Evolutionary conservation across 2,797 vertebrate genomes (phyloP).

Genomic region (Poeciliopsis paucimaculata): DNA sequence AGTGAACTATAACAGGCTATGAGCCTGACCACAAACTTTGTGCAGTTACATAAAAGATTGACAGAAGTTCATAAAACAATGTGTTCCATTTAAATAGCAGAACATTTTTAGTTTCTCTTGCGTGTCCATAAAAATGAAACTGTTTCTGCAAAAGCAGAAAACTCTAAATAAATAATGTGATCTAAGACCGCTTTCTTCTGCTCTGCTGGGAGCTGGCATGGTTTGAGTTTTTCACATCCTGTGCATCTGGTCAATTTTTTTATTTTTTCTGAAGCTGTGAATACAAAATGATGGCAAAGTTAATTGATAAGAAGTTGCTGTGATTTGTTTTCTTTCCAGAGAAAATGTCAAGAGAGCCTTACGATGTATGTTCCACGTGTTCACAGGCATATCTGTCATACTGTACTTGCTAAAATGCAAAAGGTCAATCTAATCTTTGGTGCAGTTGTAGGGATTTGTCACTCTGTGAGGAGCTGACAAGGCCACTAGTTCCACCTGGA

Average conservation of each 20-base stretch:
- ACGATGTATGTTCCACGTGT: not conserved
- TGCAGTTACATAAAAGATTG: slow-evolving; percentile 55
- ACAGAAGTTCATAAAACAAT: slow-evolving; percentile 53
- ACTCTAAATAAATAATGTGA: slow-evolving; percentile 71
- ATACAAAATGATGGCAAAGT: not conserved
- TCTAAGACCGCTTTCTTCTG: slow-evolving; percentile 39
- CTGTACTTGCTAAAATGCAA: not conserved
- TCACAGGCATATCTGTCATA: not conserved
- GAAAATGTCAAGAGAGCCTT: not conserved
- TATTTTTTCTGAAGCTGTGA: not conserved
- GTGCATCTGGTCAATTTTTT: slow-evolving; percentile 4
- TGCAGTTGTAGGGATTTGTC: not conserved
- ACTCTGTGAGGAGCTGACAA: not conserved
- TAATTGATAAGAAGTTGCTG: not conserved
- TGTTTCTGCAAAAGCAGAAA: slow-evolving; percentile 52
- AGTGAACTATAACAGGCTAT: not conserved
- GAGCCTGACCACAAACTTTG: slow-evolving; percentile 7
- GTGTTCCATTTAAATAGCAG: slow-evolving; percentile 74
- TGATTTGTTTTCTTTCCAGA: not conserved
- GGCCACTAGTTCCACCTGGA: not conserved
- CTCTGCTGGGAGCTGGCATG: slow-evolving; percentile 30
- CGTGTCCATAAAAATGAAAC: slow-evolving; percentile 60
- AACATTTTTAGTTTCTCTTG: slow-evolving; percentile 38
- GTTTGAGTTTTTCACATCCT: slow-evolving; percentile 27
- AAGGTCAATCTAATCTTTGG: slow-evolving; percentile 1